Base-by-base conservation (phyloP, 2,113 vertebrate genomes). In the Hiodon alosoides region DNA sequence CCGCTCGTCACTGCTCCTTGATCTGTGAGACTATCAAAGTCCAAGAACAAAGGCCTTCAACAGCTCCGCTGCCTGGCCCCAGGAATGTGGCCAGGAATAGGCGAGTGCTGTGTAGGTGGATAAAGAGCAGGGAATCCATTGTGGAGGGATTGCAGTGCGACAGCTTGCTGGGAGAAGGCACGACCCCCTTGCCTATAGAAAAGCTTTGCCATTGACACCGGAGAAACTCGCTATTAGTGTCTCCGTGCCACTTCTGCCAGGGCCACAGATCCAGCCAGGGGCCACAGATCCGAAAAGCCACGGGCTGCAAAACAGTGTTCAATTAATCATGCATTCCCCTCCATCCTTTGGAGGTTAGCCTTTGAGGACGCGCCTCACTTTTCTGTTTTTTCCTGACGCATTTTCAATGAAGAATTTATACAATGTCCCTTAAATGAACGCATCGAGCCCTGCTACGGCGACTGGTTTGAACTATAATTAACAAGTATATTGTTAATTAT, bases 391-490 rank as follows among this genome's bases (percentile, higher is more conserved):
- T 70, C 73, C 54, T 55, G 58, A 72, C 59, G 69, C 16, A 67
- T 73, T 77, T 76, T 78, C 50, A 73, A 79, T 67, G 55, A 46
- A 73, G 64, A 47, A 53, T 53, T 48, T 48, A 75, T 71, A 64
- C 77, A 31, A 50, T 70, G 73, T 71, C 72, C 62, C 78, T 84
- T 62, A 71, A 66, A 82, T 76, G 75, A 82, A 80, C 76, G 76
- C 82, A 2, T 14, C 50, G 61, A 65, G 72, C 66, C 65, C 17
- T 14, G 76, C 79, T 76, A 76, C 81, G 80, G 78, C 79, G 81
- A 79, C 81, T 83, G 76, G 74, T 82, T 73, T 78, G 73, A 83
- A 80, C 78, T 80, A 80, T 78, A 77, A 80, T 81, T 82, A 85
- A 86, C 75, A 83, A 76, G 76, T 71, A 31, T 31, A 31, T 79